Percentiles rank a stretch among this genome's conserved stretches.
Evolutionary conservation across 2,888 invertebrate genomes (phyloP).

Genomic region (Leptothorax acervorum): DNA sequence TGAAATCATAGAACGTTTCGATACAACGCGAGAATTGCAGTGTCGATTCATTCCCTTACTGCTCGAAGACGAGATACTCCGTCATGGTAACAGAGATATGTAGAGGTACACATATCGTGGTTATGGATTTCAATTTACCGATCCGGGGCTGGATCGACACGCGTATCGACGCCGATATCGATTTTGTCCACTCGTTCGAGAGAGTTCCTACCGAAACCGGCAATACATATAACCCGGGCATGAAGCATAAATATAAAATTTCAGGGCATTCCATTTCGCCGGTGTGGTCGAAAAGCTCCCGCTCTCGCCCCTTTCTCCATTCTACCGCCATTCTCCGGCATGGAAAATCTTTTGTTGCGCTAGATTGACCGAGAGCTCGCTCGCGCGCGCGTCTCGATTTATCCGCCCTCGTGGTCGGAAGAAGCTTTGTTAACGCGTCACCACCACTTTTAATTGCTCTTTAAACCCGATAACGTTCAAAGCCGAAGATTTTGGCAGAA

Average conservation of each 20-base stretch:
- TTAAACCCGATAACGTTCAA: background rate
- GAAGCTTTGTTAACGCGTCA: conserved; percentile 30
- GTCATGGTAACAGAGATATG: conserved; percentile 32
- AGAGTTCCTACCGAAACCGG: conserved; percentile 26
- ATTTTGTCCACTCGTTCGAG: conserved; percentile 46
- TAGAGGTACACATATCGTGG: conserved; percentile 55
- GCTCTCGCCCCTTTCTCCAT: conserved; percentile 28
- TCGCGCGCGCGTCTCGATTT: conserved; percentile 28
- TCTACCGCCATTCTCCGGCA: conserved; percentile 23
- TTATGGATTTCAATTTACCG: conserved; percentile 61
- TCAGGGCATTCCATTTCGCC: conserved; percentile 38
- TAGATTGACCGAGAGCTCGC: conserved; percentile 15
- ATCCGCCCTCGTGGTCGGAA: background rate
- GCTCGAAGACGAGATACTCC: conserved; percentile 33
- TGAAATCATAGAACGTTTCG: background rate
- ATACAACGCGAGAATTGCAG: conserved; percentile 27
- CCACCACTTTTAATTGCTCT: conserved; percentile 16
- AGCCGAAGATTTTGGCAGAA: background rate
- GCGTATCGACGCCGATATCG: conserved; percentile 34
- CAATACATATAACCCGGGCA: conserved; percentile 5
- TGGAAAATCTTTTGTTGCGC: conserved; percentile 36
- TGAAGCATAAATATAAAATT: conserved; percentile 52
- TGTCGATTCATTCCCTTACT: conserved; percentile 18
- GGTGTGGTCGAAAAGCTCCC: conserved; percentile 36
- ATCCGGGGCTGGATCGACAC: conserved; percentile 22